These are phyloP conservation scores for Vannuccia rotundouncinata DNA, from an alignment of 2,888 invertebrate genomes.

Conservation along the genomic window DNA sequence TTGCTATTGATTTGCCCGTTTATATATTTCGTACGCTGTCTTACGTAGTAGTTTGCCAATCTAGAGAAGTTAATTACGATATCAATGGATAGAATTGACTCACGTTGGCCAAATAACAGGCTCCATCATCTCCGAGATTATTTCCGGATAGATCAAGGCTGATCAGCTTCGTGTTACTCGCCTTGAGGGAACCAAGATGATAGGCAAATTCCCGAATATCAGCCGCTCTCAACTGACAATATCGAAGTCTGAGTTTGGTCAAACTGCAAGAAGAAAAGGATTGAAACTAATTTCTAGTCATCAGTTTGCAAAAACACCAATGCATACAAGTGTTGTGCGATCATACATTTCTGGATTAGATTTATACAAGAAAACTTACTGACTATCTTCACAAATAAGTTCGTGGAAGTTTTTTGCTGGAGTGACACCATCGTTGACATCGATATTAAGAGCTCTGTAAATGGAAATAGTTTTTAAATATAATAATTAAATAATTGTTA, in stretches of 20 bases:
- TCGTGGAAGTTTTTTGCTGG: not conserved
- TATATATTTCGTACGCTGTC: too few relatives aligned
- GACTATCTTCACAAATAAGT: not conserved
- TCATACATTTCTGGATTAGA: too few relatives aligned
- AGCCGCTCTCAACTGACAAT: slow-evolving; percentile 50
- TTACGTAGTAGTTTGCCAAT: too few relatives aligned
- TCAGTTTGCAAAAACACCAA: too few relatives aligned
- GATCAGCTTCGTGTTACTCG: slow-evolving; percentile 50
- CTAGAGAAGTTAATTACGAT: too few relatives aligned
- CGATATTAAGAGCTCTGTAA: slow-evolving; percentile 4
- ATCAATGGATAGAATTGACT: too few relatives aligned
- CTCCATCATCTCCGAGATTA: slow-evolving; percentile 50
- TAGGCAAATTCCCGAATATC: slow-evolving; percentile 48
- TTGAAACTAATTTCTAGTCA: too few relatives aligned
- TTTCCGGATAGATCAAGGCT: slow-evolving; percentile 53
- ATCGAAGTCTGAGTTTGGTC: slow-evolving; percentile 51
- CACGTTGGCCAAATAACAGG: slow-evolving; percentile 46
- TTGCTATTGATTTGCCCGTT: too few relatives aligned
- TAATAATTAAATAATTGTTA: too few relatives aligned
- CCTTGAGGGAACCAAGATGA: slow-evolving; percentile 47
- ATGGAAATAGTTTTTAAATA: too few relatives aligned
- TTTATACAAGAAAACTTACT: not conserved
- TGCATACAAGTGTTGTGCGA: too few relatives aligned
- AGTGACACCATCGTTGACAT: not conserved
- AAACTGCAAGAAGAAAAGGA: slow-evolving; percentile 45